Conservation (phyloP, 1,140 invertebrate species). For the Lerema accius region DNA sequence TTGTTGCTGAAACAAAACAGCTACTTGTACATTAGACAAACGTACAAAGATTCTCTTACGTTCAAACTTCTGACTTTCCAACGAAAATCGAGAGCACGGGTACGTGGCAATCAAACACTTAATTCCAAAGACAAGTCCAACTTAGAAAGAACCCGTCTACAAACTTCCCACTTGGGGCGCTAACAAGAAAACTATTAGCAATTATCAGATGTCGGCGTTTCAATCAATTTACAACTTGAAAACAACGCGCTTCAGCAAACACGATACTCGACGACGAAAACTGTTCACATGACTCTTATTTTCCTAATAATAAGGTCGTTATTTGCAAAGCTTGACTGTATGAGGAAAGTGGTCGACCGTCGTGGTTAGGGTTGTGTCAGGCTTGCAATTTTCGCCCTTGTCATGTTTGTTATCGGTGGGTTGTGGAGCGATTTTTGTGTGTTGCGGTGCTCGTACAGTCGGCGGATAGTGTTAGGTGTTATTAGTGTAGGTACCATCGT, state of each 20-base stretch:
- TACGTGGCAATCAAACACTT: conserved; percentile 48
- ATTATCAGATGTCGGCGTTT: conserved; percentile 71
- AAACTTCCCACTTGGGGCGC: conserved; percentile 51
- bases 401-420: conserved; percentile 15
- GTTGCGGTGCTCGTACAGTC: background rate
- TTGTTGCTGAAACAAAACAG: background rate
- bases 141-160: conserved; percentile 47
- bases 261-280: conserved; percentile 28
- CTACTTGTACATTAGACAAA: background rate
- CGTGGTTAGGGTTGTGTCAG: conserved; percentile 44
- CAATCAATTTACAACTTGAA: conserved; percentile 70
- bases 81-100: conserved; percentile 1
- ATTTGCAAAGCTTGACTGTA: background rate
- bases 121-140: conserved; percentile 46
- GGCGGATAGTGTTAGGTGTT: background rate
- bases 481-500: background rate
- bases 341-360: conserved; percentile 10
- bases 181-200: conserved; percentile 73
- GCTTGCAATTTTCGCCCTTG: conserved; percentile 47
- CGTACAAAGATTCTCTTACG: background rate
- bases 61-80: background rate
- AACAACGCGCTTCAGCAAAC: conserved; percentile 56
- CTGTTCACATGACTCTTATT: conserved; percentile 11
- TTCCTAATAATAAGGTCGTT: conserved; percentile 12
- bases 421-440: conserved; percentile 11